Evolutionary conservation across 2,888 invertebrate species (phyloP).

Genomic region (Phortica okadai): DNA sequence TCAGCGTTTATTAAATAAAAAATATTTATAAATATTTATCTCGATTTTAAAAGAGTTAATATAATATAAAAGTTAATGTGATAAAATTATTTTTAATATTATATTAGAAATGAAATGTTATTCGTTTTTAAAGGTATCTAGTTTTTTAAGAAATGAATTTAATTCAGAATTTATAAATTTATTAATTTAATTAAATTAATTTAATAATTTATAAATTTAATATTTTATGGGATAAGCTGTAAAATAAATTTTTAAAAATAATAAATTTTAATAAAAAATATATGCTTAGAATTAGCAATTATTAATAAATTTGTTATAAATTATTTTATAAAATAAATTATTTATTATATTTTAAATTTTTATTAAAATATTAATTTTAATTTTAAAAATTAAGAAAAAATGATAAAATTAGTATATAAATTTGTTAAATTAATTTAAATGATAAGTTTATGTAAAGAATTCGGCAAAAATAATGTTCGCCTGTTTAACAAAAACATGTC

Average conservation of each 20-base stretch:
- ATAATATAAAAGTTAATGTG: slow-evolving; percentile 79
- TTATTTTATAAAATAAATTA: slow-evolving; percentile 77
- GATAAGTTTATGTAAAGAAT: slow-evolving; percentile 79
- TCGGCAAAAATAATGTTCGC: slow-evolving; percentile 82
- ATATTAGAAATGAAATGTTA: too few species aligned
- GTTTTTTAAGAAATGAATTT: slow-evolving; percentile 82
- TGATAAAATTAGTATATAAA: too few species aligned
- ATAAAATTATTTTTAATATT: slow-evolving; percentile 81
- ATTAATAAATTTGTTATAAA: slow-evolving; percentile 77
- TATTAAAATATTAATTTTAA: slow-evolving; percentile 76
- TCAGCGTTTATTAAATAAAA: slow-evolving; percentile 82
- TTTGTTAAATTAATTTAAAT: slow-evolving; percentile 61
- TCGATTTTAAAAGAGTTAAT: slow-evolving; percentile 82
- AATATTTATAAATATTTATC: slow-evolving; percentile 75
- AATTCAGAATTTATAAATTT: slow-evolving; percentile 73
- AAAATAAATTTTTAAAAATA: slow-evolving; percentile 79
- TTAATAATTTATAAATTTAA: slow-evolving; percentile 77
- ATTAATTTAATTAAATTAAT: slow-evolving; percentile 59
- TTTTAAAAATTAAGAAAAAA: slow-evolving; percentile 77
- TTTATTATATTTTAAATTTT: slow-evolving; percentile 76
- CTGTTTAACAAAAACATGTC: slow-evolving; percentile 89
- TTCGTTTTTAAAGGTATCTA: slow-evolving; percentile 83
- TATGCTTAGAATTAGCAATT: slow-evolving; percentile 80
- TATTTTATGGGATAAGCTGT: slow-evolving; percentile 78
- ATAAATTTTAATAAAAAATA: slow-evolving; percentile 68